Evolutionary conservation across 2,113 vertebrate species (phyloP).

Genomic region (Saguinus midas): DNA sequence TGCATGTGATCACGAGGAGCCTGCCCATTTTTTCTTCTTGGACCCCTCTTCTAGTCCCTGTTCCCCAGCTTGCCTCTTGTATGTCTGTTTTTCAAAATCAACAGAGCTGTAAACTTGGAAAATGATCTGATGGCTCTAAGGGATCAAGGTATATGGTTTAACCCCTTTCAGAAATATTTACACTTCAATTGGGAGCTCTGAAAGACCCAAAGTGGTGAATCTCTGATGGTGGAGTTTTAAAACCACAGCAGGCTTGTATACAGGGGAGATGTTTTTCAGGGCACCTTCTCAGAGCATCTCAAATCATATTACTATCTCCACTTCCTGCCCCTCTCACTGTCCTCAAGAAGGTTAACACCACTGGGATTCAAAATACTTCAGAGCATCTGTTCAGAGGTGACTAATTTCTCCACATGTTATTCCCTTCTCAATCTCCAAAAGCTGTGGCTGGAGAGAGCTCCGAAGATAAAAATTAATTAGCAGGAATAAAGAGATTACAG

Average conservation of each 20-base stretch:
- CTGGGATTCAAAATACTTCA: background rate
- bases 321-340: background rate
- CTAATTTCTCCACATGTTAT: conserved; percentile 10
- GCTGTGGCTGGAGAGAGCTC: background rate
- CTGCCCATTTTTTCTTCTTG: background rate
- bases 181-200: background rate
- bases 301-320: background rate
- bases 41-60: background rate
- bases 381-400: background rate
- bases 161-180: background rate
- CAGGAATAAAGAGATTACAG: background rate
- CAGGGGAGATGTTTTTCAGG: background rate
- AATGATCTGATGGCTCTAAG: background rate
- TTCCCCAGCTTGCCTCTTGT: background rate
- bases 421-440: conserved; percentile 10
- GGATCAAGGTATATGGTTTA: background rate
- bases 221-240: background rate
- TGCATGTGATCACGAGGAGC: background rate
- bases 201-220: background rate
- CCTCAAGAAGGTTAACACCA: background rate
- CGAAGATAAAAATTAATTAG: background rate
- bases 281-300: background rate
- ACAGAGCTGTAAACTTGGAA: background rate
- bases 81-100: background rate
- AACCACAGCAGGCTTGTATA: background rate